Percentiles rank a stretch among this genome's conserved stretches.
Conservation (phyloP, 2,113 vertebrate genomes). For the Psophia crepitans region DNA sequence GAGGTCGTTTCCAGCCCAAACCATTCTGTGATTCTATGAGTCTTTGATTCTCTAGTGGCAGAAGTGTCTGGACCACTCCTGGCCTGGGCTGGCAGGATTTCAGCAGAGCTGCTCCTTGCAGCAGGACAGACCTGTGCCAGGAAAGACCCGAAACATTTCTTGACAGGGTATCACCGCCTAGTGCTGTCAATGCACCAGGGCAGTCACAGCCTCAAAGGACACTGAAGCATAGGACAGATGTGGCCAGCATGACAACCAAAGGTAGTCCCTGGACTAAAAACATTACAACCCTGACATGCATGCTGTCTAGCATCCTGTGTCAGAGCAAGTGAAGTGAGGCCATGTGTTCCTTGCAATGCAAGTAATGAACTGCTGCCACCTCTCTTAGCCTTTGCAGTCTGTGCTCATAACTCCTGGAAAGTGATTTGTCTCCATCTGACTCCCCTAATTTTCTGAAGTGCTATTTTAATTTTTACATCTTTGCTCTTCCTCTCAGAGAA, state of each 20-base stretch:
- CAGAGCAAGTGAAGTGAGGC: accelerated
- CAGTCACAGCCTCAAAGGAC: background rate
- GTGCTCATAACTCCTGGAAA: background rate
- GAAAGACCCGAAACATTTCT: background rate
- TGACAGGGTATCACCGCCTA: accelerated
- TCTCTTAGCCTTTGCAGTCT: background rate
- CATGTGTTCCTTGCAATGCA: background rate
- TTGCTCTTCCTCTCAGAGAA: background rate
- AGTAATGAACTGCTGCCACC: background rate
- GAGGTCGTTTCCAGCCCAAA: no score
- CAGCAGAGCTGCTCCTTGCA: background rate
- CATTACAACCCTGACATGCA: accelerated
- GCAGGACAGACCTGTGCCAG: no score
- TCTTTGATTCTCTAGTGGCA: no score
- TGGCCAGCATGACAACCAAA: background rate
- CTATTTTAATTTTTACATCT: background rate
- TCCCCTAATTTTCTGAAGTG: background rate
- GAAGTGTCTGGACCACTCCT: background rate
- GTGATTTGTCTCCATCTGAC: background rate
- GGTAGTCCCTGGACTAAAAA: background rate
- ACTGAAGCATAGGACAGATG: accelerated
- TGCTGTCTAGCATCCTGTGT: accelerated
- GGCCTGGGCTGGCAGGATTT: background rate
- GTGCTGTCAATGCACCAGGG: accelerated
- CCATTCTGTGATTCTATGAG: no score